Percentiles rank a stretch among this genome's conserved stretches.
Evolutionary conservation across 2,113 vertebrate species (phyloP).

Genomic region (Vireo altiloquus): DNA sequence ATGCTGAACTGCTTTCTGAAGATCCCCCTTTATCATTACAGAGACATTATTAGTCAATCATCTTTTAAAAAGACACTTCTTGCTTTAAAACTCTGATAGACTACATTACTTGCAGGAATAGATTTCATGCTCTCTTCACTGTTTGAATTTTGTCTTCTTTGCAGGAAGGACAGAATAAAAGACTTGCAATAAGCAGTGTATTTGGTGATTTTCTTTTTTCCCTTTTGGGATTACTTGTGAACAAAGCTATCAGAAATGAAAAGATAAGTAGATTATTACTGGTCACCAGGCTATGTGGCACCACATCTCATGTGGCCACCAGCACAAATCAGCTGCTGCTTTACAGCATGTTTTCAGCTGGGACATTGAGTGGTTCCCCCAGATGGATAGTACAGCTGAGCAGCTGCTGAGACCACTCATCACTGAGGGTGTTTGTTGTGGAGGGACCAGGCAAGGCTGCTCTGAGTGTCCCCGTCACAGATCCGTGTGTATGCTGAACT

Average conservation of each 20-base stretch:
- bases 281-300: background rate
- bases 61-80: background rate
- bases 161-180: background rate
- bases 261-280: background rate
- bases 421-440: rapidly evolving
- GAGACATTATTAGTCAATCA: background rate
- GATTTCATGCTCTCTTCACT: background rate
- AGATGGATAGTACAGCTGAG: background rate
- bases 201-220: background rate
- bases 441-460: background rate
- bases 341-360: background rate
- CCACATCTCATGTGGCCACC: background rate
- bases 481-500: rapidly evolving
- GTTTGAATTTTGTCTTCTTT: background rate
- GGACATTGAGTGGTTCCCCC: background rate
- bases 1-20: background rate
- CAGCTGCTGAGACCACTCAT: background rate
- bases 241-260: background rate
- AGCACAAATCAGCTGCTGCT: background rate
- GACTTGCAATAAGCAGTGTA: background rate
- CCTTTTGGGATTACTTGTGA: background rate
- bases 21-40: background rate
- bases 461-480: rapidly evolving
- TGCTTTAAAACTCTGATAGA: background rate
- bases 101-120: background rate